Conservation (phyloP, 2,113 vertebrate species). For the Telmatochromis bifrenatus region DNA sequence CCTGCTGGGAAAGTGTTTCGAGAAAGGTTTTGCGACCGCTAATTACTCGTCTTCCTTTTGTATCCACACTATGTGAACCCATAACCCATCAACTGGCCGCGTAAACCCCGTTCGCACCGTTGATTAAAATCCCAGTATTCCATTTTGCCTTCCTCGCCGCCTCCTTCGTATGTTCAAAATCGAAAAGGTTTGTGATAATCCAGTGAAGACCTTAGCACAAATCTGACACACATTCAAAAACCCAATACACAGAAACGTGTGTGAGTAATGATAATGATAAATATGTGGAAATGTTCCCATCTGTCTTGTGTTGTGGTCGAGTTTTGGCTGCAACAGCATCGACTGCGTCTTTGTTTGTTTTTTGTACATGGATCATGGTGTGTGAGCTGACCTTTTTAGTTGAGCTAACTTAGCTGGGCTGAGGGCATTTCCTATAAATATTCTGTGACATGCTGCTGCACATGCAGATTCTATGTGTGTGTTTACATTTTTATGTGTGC, state of each 20-base stretch:
- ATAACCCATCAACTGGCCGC: neutral
- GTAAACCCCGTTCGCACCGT: neutral
- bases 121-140: neutral
- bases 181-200: neutral
- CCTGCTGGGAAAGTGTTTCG: neutral
- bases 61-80: constrained; percentile 5
- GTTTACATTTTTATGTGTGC: neutral
- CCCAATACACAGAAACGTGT: neutral
- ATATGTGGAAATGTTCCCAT: neutral
- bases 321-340: neutral
- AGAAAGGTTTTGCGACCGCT: neutral
- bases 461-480: neutral
- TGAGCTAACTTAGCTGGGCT: constrained; percentile 35
- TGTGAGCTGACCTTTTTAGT: constrained; percentile 18
- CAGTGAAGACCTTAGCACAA: neutral
- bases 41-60: constrained; percentile 33
- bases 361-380: neutral
- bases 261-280: neutral
- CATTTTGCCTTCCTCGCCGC: constrained; percentile 26
- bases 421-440: constrained; percentile 42
- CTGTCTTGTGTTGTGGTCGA: neutral
- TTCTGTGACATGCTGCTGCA: constrained; percentile 23
- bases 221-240: neutral
- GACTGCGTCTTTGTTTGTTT: neutral
- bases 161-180: neutral